phyloP scores from a whole-genome alignment of 1,140 invertebrate genomes.

The Aphidius ervi region DNA sequence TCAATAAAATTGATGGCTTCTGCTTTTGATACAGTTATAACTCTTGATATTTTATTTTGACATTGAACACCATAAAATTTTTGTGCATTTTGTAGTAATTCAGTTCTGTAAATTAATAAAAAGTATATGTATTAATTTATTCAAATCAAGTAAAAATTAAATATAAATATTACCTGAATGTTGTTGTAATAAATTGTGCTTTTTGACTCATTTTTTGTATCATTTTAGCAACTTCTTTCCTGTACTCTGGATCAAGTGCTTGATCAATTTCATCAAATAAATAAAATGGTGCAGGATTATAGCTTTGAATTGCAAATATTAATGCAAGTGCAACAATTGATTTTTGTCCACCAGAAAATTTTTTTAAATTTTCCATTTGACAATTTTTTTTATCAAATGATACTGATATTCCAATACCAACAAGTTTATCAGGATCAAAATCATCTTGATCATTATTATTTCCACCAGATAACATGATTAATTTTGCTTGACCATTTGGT shows the following conservation, averaged over 20 bases:
- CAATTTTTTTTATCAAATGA: slow-evolving; percentile 85
- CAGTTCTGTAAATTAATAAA: no score
- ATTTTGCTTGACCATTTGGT: slow-evolving; percentile 83
- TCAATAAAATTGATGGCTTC: no score
- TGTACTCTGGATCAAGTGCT: slow-evolving; percentile 92
- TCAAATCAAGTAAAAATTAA: background rate
- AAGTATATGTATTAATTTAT: background rate
- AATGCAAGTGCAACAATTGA: slow-evolving; percentile 95
- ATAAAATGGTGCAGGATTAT: slow-evolving; percentile 98
- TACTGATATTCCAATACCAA: slow-evolving; percentile 74
- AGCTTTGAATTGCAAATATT: slow-evolving; percentile 99
- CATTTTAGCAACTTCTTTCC: slow-evolving; percentile 97
- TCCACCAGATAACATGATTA: slow-evolving; percentile 65
- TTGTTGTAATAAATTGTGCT: slow-evolving; percentile 99
- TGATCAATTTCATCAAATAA: slow-evolving; percentile 99
- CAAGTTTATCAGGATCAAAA: slow-evolving; percentile 73
- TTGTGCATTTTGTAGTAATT: no score
- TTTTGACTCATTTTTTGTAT: slow-evolving; percentile 92
- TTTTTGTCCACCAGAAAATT: slow-evolving; percentile 97
- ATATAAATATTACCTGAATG: slow-evolving; percentile 62
- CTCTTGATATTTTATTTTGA: no score
- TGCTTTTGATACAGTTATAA: no score
- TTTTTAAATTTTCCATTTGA: slow-evolving; percentile 99
- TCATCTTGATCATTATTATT: slow-evolving; percentile 64
- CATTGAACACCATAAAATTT: no score